A percentile compares a stretch with the other conserved stretches of the same genome.
These are phyloP conservation scores for Pseudorectes ferrugineus DNA, from an alignment of 2,113 vertebrate species.

Conservation along the genomic window DNA sequence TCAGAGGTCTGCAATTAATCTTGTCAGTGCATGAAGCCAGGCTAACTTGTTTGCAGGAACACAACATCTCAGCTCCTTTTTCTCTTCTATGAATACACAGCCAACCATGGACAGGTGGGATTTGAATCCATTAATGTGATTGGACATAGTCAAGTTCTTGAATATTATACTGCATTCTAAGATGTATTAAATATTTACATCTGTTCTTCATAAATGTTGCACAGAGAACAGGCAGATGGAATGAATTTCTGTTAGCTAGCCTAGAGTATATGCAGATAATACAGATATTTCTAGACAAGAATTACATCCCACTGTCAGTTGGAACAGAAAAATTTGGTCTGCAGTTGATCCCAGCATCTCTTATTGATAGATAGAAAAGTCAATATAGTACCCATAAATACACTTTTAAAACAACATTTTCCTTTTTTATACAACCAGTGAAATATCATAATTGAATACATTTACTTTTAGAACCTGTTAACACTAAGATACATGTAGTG, in stretches of 20 bases:
- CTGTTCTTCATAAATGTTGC: background rate
- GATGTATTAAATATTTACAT: constrained; percentile 64
- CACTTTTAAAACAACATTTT: background rate
- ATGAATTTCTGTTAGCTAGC: background rate
- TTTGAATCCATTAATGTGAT: constrained; percentile 29
- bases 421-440: background rate
- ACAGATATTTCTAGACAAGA: background rate
- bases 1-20: constrained; percentile 71
- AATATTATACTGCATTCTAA: constrained; percentile 9
- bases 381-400: background rate
- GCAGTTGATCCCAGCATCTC: background rate
- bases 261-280: background rate
- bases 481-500: background rate
- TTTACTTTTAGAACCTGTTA: background rate
- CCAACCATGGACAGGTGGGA: background rate
- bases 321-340: background rate
- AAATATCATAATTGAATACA: background rate
- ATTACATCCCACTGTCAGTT: background rate
- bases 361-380: background rate
- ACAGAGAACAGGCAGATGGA: background rate
- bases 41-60: background rate
- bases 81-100: background rate
- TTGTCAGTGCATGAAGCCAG: constrained; percentile 40
- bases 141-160: background rate
- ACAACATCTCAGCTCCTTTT: background rate